Evolutionary conservation across 2,888 invertebrate species (phyloP).

Genomic region (Synergus itoensis): DNA sequence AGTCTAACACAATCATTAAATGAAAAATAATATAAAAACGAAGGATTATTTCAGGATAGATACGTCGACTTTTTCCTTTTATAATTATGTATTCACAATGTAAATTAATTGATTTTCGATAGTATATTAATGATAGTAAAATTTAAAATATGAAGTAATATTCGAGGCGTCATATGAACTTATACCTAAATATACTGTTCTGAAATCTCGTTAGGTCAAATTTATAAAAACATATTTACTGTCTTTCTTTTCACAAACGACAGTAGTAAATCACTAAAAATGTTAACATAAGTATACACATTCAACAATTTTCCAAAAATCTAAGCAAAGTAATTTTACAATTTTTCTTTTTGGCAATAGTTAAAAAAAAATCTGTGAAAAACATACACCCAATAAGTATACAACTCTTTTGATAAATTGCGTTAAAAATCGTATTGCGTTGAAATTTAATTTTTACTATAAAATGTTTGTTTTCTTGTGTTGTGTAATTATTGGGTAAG

Average conservation of each 20-base stretch:
- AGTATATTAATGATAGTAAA: neutral
- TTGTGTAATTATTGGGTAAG: conserved; percentile 31
- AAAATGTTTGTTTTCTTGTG: neutral
- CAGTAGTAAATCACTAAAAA: neutral
- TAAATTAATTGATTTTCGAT: neutral
- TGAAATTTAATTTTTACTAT: neutral
- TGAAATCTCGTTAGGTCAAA: neutral
- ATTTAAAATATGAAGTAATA: no score
- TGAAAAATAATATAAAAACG: neutral
- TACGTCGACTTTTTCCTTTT: neutral
- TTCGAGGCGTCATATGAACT: neutral
- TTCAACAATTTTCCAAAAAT: neutral
- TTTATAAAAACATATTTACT: neutral
- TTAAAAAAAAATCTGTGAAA: neutral
- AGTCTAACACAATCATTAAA: neutral
- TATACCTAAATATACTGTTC: neutral
- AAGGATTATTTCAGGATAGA: neutral
- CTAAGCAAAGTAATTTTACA: neutral
- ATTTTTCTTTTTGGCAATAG: neutral
- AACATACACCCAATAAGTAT: neutral
- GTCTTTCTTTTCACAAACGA: neutral
- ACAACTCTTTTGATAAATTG: neutral
- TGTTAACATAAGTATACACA: neutral
- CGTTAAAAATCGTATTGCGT: neutral
- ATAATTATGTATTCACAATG: neutral